phyloP scores from a whole-genome alignment of 2,888 invertebrate genomes.

The Andrena praecox region DNA sequence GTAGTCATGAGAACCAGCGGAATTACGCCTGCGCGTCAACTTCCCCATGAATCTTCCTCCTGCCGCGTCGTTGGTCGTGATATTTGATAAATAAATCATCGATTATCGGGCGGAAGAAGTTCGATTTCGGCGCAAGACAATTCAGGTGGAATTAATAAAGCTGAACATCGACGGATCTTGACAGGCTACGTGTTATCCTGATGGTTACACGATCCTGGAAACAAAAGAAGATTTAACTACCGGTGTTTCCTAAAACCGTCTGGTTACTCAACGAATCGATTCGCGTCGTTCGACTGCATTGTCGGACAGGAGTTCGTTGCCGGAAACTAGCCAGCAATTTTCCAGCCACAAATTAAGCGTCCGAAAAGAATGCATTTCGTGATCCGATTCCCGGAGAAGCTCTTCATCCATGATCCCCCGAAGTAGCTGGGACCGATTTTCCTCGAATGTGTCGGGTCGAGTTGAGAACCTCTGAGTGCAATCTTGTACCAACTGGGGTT shows the following conservation, averaged over 20 bases:
- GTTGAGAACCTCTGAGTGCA: conserved; percentile 83
- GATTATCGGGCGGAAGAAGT: conserved; percentile 24
- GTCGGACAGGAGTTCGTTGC: too few relatives aligned
- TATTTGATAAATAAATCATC: conserved; percentile 61
- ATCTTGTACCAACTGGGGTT: conserved; percentile 84
- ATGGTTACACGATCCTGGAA: too few relatives aligned
- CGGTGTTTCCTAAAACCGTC: too few relatives aligned
- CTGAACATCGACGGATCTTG: background rate
- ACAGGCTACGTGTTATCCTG: too few relatives aligned
- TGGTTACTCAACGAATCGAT: too few relatives aligned
- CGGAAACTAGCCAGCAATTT: too few relatives aligned
- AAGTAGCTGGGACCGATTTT: conserved; percentile 24
- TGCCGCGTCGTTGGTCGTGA: conserved; percentile 24
- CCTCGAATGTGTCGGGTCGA: background rate
- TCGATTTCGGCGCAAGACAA: background rate
- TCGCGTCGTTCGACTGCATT: too few relatives aligned
- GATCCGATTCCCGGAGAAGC: too few relatives aligned
- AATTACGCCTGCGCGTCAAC: conserved; percentile 63
- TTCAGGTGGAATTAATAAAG: background rate
- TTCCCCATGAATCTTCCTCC: conserved; percentile 52
- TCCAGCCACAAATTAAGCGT: too few relatives aligned
- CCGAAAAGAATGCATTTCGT: background rate
- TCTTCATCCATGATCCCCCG: too few relatives aligned
- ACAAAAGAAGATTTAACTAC: too few relatives aligned
- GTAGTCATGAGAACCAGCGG: conserved; percentile 47